Base-by-base conservation (phyloP, 2,888 invertebrate genomes). In the Amphipyra berbera region DNA sequence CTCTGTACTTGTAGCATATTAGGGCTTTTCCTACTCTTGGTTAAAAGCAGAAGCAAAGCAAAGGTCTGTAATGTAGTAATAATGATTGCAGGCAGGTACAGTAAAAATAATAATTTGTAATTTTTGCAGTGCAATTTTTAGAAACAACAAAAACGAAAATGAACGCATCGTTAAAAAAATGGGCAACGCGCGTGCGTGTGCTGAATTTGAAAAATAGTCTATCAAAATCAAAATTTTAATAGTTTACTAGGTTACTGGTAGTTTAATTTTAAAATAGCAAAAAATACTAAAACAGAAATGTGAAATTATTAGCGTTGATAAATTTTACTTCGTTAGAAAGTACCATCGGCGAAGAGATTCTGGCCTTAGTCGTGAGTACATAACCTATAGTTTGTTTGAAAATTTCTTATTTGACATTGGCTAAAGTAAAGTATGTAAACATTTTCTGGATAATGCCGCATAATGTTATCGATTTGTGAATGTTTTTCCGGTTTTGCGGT, bases 201-300 rank as follows among this genome's bases (percentile, higher is more conserved):
- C 87, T 86, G 90, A 91, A 90, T 91, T 93, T 91, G 88, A 92
- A 91, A 90, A n/a, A n/a, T 38, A 72, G 85, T 78, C 85, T 86
- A 84, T 90, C 89, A 90, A 92, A 93, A 84, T 90, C 89, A 90
- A 92, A 93, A 87, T 90, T 90, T 82, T 85, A 73, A 87, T 87
- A 80, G 82, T 83, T 83, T 81, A 72, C 81, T 71, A 61, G 52
- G 63, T 61, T 75, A 78, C 63, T 64, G 79, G 73, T 80, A 85
- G 76, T 82, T 75, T 64, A 61, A 44, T 71, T 61, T 61, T 15
- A 73, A 84, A 78, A 82, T 73, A 71, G 73, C 76, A 67, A 63
- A 84, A 81, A 78, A 82, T 71, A 66, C 57, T 69, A 79, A 84
- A 86, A 83, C 75, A 89, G 90, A 89, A 88, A 93, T 94, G 93